Evolutionary conservation across 2,113 vertebrate genomes (phyloP), one percentile per base, ranked within the genome.

Genomic region (Cynoglossus semilaevis): DNA sequence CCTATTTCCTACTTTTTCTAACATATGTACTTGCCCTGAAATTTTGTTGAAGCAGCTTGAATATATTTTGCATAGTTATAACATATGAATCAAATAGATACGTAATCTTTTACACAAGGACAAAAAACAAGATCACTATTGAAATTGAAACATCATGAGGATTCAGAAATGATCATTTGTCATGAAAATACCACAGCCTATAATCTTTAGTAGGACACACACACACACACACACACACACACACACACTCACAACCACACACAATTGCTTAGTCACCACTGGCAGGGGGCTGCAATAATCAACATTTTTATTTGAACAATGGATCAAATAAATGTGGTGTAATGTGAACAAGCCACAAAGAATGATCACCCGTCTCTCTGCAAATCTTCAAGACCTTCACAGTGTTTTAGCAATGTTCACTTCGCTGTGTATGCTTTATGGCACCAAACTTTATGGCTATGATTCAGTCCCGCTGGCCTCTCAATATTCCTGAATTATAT

Each of bases 261-360:
- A n/a, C n/a, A n/a, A 11, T 37, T 35, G 56, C 43, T 47, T n/a
- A 58, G 44, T 37, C 29, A 46, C 56, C 44, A 47, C 56, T 48
- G 44, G 35, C 45, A 48, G 2, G 15, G 37, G 15, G 34, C 16
- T 11, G 45, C 35, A 37, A 36, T 47, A 58, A 17, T 47, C 34
- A 58, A 58, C 45, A 48, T 58, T 58, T 58, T 58, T 47, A 48
- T 58, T 19, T 48, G 35, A 58, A 58, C 44, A 58, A 48, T 57
- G 54, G 54, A 57, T 57, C 54, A 57, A 45, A 35, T 44, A n/a
- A 57, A 57, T 45, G 19, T 56, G 54, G 15, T 56, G 54, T 43
- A 17, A 57, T 17, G 22, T 17, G 41, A 57, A 17, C 22, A 18
- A 57, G 54, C 42, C 41, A 45, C 42, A 16, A 15, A 57, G 54